Percentiles rank a stretch among this genome's conserved stretches.
Conservation (phyloP, 1,140 invertebrate species). For the Triops longicaudatus region DNA sequence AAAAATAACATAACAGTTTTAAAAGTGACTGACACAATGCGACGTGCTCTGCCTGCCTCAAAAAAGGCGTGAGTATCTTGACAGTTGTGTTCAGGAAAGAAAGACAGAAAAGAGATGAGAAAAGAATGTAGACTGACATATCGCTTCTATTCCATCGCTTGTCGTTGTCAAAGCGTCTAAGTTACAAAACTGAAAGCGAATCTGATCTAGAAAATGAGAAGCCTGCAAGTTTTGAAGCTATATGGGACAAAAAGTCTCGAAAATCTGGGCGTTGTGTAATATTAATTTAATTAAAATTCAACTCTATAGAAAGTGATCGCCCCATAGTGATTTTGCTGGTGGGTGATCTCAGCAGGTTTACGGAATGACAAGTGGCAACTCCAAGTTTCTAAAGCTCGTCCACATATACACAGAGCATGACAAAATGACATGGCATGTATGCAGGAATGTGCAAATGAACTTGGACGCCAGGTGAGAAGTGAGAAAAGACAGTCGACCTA, state of each 20-base stretch:
- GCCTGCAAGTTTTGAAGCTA: neutral
- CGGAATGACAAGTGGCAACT: slow-evolving; percentile 10
- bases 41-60: neutral
- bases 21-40: neutral
- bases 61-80: slow-evolving; percentile 11
- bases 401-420: slow-evolving; percentile 2
- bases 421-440: slow-evolving; percentile 8
- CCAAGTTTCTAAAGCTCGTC: neutral
- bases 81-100: slow-evolving; percentile 1
- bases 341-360: slow-evolving; percentile 2
- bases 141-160: neutral
- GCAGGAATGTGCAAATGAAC: slow-evolving; percentile 14
- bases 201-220: neutral
- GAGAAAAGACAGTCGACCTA: slow-evolving; percentile 14
- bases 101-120: slow-evolving; percentile 8
- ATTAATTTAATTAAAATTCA: slow-evolving; percentile 9
- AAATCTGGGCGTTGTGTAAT: neutral
- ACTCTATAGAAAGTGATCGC: slow-evolving; percentile 9
- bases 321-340: neutral
- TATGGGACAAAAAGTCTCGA: neutral
- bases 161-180: neutral
- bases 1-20: neutral
- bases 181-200: neutral
- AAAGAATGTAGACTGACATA: neutral
- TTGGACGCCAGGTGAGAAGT: slow-evolving; percentile 14